These are phyloP conservation scores for Semnornis frantzii DNA, from an alignment of 2,113 vertebrate species.

Conservation along the genomic window DNA sequence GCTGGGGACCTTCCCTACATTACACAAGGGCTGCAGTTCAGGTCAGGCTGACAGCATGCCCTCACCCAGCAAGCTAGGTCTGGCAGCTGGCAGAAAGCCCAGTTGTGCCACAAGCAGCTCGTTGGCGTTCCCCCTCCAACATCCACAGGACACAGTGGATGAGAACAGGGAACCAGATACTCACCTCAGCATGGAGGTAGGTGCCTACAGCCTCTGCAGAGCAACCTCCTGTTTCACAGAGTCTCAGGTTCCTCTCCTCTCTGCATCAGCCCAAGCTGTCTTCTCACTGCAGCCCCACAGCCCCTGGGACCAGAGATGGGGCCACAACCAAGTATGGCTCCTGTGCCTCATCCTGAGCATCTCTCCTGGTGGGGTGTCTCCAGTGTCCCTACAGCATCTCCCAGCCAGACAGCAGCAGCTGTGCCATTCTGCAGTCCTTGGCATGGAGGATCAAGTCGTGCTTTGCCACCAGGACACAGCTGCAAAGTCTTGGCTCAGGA, in stretches of 20 bases:
- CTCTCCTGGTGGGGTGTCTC: too few species aligned
- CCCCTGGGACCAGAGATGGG: too few species aligned
- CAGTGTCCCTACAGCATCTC: too few species aligned
- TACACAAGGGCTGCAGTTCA: not conserved
- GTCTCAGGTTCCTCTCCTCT: too few species aligned
- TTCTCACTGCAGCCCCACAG: too few species aligned
- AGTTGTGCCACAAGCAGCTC: not conserved
- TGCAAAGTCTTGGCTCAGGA: not conserved
- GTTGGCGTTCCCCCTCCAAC: not conserved
- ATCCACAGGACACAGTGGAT: not conserved
- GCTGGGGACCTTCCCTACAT: not conserved
- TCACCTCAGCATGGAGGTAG: accelerated
- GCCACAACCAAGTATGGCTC: too few species aligned
- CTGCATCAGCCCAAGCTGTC: too few species aligned
- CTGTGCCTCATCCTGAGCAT: too few species aligned
- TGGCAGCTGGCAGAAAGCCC: not conserved
- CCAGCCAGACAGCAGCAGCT: too few species aligned
- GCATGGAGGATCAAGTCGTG: too few species aligned
- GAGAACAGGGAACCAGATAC: accelerated
- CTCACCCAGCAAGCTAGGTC: not conserved
- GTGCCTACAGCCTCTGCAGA: not conserved
- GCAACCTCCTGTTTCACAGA: too few species aligned
- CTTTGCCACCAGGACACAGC: not conserved
- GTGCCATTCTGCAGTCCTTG: too few species aligned
- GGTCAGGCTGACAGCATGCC: not conserved